These are phyloP conservation scores for Acinonyx jubatus DNA, from an alignment of 2,113 vertebrate species.

Conservation along the genomic window DNA sequence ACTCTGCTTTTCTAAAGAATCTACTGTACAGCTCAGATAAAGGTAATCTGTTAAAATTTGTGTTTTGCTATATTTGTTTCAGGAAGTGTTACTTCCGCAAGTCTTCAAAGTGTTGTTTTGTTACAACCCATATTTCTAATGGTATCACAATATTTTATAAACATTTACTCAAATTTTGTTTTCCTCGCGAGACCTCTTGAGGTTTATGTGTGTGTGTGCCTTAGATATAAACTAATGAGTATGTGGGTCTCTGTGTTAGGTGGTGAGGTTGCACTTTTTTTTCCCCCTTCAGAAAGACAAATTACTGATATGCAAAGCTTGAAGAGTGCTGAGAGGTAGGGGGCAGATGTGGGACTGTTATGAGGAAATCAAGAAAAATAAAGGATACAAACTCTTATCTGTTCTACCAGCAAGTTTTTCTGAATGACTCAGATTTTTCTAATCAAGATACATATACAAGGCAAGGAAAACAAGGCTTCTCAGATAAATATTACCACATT, in stretches of 20 bases:
- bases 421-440: background rate
- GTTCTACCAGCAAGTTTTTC: background rate
- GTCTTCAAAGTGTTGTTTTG: background rate
- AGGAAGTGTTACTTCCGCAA: background rate
- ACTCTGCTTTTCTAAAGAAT: background rate
- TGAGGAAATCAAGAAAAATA: background rate
- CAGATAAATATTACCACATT: background rate
- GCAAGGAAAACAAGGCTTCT: background rate
- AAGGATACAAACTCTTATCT: background rate
- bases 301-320: background rate
- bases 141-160: background rate
- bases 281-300: background rate
- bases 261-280: background rate
- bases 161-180: conserved; percentile 14
- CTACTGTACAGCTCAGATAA: background rate
- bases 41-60: background rate
- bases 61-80: background rate
- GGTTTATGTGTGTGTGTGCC: background rate
- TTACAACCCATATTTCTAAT: background rate
- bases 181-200: background rate
- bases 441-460: background rate
- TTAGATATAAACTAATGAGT: background rate
- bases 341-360: background rate
- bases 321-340: background rate
- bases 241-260: background rate